Evolutionary conservation across 1,140 invertebrate genomes (phyloP).

Genomic region (Drosophila bifasciata): DNA sequence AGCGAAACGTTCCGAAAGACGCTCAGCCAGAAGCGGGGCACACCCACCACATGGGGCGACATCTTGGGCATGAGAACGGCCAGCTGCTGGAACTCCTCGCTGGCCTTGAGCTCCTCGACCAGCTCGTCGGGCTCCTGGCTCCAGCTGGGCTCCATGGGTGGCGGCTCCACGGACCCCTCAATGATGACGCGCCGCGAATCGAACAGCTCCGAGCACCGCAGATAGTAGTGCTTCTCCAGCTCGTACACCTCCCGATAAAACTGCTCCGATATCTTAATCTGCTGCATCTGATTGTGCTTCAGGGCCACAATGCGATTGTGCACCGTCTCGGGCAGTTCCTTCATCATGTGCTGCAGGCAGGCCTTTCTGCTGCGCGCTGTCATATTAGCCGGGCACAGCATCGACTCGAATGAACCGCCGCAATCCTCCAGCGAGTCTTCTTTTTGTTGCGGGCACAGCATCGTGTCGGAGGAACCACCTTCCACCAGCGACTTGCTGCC

Average conservation of each 20-base stretch:
- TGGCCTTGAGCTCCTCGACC: conserved; percentile 71
- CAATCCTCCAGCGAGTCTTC: too few relatives aligned
- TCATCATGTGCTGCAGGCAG: conserved; percentile 81
- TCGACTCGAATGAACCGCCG: background rate
- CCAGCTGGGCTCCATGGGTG: conserved; percentile 91
- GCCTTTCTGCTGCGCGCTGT: conserved; percentile 45
- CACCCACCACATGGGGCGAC: conserved; percentile 89
- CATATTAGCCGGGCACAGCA: conserved; percentile 57
- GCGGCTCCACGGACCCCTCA: conserved; percentile 93
- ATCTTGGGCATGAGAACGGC: conserved; percentile 45
- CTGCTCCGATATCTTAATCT: conserved; percentile 94
- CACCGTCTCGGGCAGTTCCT: conserved; percentile 89
- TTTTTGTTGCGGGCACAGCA: conserved; percentile 46
- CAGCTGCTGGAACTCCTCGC: conserved; percentile 71
- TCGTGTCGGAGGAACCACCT: background rate
- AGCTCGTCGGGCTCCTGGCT: conserved; percentile 88
- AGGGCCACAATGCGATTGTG: conserved; percentile 94
- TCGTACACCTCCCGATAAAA: conserved; percentile 97
- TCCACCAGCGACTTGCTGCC: too few relatives aligned
- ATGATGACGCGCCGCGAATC: conserved; percentile 92
- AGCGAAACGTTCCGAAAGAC: conserved; percentile 97
- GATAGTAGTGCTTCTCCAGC: conserved; percentile 96
- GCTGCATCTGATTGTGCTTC: conserved; percentile 95
- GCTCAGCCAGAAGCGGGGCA: conserved; percentile 98
- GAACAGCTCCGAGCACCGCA: conserved; percentile 91